phyloP scores from a whole-genome alignment of 2,113 vertebrate genomes.

The Dinomys branickii region DNA sequence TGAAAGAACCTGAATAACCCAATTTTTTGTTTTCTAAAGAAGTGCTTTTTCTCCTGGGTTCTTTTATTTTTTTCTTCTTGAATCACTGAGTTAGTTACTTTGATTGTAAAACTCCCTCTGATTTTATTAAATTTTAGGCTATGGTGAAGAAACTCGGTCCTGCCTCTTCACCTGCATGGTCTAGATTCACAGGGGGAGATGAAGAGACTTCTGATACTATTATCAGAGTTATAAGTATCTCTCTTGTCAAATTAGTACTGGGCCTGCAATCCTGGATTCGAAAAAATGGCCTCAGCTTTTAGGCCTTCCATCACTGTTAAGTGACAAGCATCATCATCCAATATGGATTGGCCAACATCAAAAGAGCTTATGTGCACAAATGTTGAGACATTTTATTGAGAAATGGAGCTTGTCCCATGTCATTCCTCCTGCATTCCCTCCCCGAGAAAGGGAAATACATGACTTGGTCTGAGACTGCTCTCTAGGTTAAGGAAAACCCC shows the following conservation, averaged over 20 bases:
- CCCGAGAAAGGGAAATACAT: not conserved
- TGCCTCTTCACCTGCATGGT: not conserved
- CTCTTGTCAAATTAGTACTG: conserved; percentile 58
- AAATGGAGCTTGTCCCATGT: conserved; percentile 61
- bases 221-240: conserved; percentile 72
- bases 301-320: conserved; percentile 63
- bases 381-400: conserved; percentile 72
- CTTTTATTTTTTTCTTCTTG: not conserved
- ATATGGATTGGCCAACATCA: conserved; percentile 67
- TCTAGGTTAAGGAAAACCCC: conserved; percentile 37
- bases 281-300: conserved; percentile 57
- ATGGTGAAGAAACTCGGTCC: conserved; percentile 19
- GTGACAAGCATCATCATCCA: conserved; percentile 63
- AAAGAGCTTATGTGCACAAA: conserved; percentile 70
- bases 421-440: conserved; percentile 21
- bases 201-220: not conserved
- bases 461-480: conserved; percentile 15
- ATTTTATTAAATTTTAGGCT: conserved; percentile 47
- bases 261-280: conserved; percentile 68
- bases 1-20: not conserved
- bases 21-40: not conserved
- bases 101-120: not conserved
- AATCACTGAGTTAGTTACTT: conserved; percentile 26
- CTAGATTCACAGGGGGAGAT: not conserved
- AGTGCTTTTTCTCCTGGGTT: not conserved